These are phyloP conservation scores for Stichopus chloronotus DNA, from an alignment of 35 echinoderm and acorn worm species.

Conservation along the genomic window DNA sequence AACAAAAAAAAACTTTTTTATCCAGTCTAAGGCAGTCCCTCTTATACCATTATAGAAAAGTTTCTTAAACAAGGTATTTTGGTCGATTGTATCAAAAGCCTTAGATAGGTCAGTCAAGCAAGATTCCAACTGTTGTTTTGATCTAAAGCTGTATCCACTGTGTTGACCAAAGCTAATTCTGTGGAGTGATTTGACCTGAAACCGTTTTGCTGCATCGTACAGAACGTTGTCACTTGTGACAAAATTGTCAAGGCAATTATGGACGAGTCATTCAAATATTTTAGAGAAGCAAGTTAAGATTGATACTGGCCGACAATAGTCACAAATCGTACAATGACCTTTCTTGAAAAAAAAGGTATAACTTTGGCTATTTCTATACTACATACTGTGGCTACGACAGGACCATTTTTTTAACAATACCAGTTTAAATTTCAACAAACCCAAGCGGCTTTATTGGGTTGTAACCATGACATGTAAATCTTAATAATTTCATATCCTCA, in stretches of 20 bases:
- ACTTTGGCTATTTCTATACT: neutral
- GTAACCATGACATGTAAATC: conserved; percentile 12
- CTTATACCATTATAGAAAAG: no score
- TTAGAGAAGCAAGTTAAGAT: neutral
- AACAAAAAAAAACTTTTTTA: no score
- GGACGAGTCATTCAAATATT: neutral
- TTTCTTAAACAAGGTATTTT: no score
- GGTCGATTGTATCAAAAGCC: no score
- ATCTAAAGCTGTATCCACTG: no score
- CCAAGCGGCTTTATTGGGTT: neutral
- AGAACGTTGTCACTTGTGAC: neutral
- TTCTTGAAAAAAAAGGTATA: neutral
- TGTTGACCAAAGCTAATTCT: no score
- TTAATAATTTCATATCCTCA: neutral
- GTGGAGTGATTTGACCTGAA: neutral
- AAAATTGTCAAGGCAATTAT: neutral
- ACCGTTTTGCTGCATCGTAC: neutral
- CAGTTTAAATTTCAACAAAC: neutral
- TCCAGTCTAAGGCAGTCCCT: no score
- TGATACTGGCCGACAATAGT: neutral
- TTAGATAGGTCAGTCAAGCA: no score
- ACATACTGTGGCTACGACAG: neutral
- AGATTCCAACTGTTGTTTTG: no score
- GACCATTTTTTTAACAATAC: neutral
- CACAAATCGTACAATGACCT: neutral